These are phyloP conservation scores for Nylanderia fulva DNA, from an alignment of 1,140 invertebrate genomes.

Conservation along the genomic window DNA sequence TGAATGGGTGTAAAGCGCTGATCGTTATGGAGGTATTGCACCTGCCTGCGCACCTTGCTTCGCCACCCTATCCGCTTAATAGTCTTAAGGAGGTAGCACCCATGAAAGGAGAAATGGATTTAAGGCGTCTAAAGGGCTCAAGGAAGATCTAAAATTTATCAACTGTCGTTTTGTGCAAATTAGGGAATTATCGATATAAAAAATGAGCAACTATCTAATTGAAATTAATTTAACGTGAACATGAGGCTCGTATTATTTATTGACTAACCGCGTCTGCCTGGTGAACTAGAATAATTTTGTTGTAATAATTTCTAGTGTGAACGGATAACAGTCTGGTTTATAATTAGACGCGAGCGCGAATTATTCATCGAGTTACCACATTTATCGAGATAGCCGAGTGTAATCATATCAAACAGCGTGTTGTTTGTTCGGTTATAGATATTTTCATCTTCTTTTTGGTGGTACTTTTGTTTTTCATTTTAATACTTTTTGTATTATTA, in stretches of 20 bases:
- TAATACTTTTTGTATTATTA: too few relatives aligned
- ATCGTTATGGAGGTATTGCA: constrained; percentile 47
- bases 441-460: too few relatives aligned
- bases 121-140: neutral
- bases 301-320: constrained; percentile 12
- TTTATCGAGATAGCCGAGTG: constrained; percentile 1
- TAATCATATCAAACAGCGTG: constrained; percentile 11
- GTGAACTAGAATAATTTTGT: neutral
- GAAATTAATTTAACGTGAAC: neutral
- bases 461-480: too few relatives aligned
- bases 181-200: neutral
- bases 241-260: neutral
- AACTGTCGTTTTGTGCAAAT: neutral
- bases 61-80: constrained; percentile 17
- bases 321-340: constrained; percentile 9
- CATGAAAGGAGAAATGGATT: neutral
- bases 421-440: neutral
- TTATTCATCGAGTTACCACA: constrained; percentile 14
- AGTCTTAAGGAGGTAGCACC: constrained; percentile 1
- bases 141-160: neutral
- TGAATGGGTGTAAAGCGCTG: constrained; percentile 42
- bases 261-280: neutral
- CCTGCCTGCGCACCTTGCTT: constrained; percentile 41
- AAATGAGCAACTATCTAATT: neutral
- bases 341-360: constrained; percentile 30